Evolutionary conservation across 2,797 vertebrate genomes (phyloP), one percentile per base, ranked within the genome.

Genomic region (Enteromius mattozi): DNA sequence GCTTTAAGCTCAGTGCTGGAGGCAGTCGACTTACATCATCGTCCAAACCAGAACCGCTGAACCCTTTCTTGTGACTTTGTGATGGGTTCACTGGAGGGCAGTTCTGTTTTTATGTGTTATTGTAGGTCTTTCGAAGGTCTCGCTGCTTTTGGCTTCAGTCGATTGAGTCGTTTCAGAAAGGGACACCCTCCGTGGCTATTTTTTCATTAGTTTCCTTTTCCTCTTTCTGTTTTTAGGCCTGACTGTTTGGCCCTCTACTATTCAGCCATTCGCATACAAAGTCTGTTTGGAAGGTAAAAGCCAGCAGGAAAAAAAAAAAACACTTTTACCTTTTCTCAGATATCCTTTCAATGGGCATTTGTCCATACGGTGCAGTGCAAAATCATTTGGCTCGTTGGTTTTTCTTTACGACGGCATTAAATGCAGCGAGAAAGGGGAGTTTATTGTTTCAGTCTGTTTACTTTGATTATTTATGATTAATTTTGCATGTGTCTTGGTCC

Each of bases 91-190:
- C 13, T n/a, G 80, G 51, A 81, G 83, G 81, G 81, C 89, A 86
- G 89, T 88, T 86, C 79, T 65, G 65, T 89, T 92, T 92, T 90
- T 91, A 90, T 91, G 86, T 91, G 90, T 92, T 94, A 91, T 91
- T 91, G 82, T 86, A 91, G 92, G 88, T 90, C 84, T 83, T 87
- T 83, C 87, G 90, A 92, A 91, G 94, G 94, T 92, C 81, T 84
- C 87, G 59, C 81, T 88, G 88, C 87, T 84, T 87, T 92, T 92
- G 93, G 91, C 88, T 72, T 21, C 45, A 59, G 24, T 14, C 87
- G 85, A 86, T 89, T 51, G 19, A 80, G 71, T 86, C 86, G 81
- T 81, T 91, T 87, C 83, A 89, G 92, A 91, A 61, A 92, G 87
- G 8, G 66, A 86, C 49, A 80, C 54, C 80, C 66, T 86, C 66